Evolutionary conservation across 2,888 invertebrate genomes (phyloP), one percentile per base, ranked within the genome.

Genomic region (Rhyacophila evoluta): DNA sequence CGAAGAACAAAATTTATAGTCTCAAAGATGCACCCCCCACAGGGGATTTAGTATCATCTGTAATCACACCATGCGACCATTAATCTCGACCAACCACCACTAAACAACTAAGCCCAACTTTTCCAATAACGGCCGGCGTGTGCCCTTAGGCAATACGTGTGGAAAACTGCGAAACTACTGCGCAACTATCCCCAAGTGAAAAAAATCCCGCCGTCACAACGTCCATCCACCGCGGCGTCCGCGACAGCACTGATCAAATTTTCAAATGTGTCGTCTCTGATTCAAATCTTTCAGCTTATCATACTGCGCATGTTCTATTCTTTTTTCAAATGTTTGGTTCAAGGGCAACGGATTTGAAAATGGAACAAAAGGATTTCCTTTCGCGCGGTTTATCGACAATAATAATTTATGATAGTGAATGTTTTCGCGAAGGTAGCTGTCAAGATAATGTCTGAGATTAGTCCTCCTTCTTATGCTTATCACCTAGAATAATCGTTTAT

Each of bases 31-130:
- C 55, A 55, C 10, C 19, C 55, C 41, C 55, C 55, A 19, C 6
- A 19, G 19, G 55, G 25, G 55, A 55, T 55, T 55, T 8, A 55
- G 55, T 55, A 55, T 73, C 81, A 81, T 75, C 72, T 75, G 77
- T 77, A 81, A 79, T 81, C 81, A 77, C 81, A 79, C 77, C 77
- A 67, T 77, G 28, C 67, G 76, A 38, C 72, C 77, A 79, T 79
- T 79, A 79, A 81, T 81, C 81, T 81, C 76, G 55, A 71, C 74
- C 74, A 69, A 19, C 55, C 19, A 55, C 55, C 79, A 79, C 80
- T 72, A 80, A 80, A 75, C 80, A 80, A 77, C 77, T 77, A 72
- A 74, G 72, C 29, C 39, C 73, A 80, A 81, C 78, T 81, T 81
- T 79, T 76, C 79, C 78, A 79, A 81, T 77, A 79, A 79, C 67